A percentile compares a stretch with the other conserved stretches of the same genome.
Evolutionary conservation across 2,888 invertebrate genomes (phyloP).

Genomic region (Ganaspis brasiliensis): DNA sequence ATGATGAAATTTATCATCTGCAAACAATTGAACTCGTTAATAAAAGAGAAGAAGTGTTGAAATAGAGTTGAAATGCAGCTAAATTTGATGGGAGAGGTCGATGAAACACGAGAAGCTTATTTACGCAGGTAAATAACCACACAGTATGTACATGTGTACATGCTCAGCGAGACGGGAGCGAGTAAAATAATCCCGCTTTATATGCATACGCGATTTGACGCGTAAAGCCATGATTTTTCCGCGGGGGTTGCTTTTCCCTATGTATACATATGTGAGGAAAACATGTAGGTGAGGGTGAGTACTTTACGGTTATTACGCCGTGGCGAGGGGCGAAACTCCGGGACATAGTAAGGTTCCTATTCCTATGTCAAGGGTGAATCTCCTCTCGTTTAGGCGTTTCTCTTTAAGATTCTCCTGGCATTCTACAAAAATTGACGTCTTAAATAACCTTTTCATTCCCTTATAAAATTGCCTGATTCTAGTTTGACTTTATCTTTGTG

Average conservation of each 20-base stretch:
- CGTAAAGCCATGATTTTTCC: slow-evolving; percentile 78
- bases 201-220: slow-evolving; percentile 77
- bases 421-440: slow-evolving; percentile 12
- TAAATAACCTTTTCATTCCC: background rate
- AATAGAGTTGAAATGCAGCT: background rate
- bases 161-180: slow-evolving; percentile 58
- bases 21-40: background rate
- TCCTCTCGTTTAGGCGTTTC: background rate
- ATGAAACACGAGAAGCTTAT: slow-evolving; percentile 19
- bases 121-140: slow-evolving; percentile 31
- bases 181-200: slow-evolving; percentile 77
- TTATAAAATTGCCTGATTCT: background rate
- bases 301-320: slow-evolving; percentile 75
- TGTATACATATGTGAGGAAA: slow-evolving; percentile 62
- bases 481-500: background rate
- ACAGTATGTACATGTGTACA: slow-evolving; percentile 53
- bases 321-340: slow-evolving; percentile 55
- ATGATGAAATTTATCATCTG: background rate
- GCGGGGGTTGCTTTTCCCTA: slow-evolving; percentile 64
- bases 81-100: background rate
- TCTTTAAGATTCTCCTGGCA: background rate
- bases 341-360: slow-evolving; percentile 47
- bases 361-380: slow-evolving; percentile 55
- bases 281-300: slow-evolving; percentile 61
- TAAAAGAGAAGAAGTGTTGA: background rate